Base-by-base conservation (phyloP, 1,140 invertebrate genomes). In the Psix sp. region DNA sequence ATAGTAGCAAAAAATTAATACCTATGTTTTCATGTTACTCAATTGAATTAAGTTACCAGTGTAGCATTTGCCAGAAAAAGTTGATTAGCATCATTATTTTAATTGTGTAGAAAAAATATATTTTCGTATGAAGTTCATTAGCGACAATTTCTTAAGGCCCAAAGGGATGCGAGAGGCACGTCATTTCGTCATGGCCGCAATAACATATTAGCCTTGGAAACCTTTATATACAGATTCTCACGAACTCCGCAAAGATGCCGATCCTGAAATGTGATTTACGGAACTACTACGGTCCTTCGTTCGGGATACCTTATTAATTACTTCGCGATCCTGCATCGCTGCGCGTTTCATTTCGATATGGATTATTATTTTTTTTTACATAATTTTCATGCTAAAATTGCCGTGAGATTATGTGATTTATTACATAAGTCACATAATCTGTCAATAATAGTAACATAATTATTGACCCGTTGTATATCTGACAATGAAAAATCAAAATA, bases 51-150 rank as follows among this genome's bases (percentile, higher is more conserved):
- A n/a, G n/a, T n/a, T n/a, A n/a, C n/a, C n/a, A n/a, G n/a, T n/a
- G n/a, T n/a, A n/a, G n/a, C n/a, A 29, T 29, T 29, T 29, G 2
- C 7, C n/a, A 29, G 26, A 29, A 10, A 29, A 10, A 29, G n/a
- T 10, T 29, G 20, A 46, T 48, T 16, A 29, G 18, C 20, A 40
- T 42, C 16, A 24, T 56, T 56, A 42, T 42, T 39, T 31, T 56
- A 48, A 54, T 35, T 46, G 40, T 54, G 11, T 14, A 5, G 16
- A 46, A 52, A 60, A 56, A 59, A 48, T 38, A 35, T 16, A 35
- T 56, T 60, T 60, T 42, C 9, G 33, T 52, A 24, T 60, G 65
- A 66, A 76, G 80, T 84, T 84, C 82, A 78, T 84, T 84, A 84
- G 78, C 67, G 78, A 82, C 80, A 81, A 76, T 78, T 80, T 79